Conservation (phyloP, 2,888 invertebrate species). For the Neoaliturus tenellus region DNA sequence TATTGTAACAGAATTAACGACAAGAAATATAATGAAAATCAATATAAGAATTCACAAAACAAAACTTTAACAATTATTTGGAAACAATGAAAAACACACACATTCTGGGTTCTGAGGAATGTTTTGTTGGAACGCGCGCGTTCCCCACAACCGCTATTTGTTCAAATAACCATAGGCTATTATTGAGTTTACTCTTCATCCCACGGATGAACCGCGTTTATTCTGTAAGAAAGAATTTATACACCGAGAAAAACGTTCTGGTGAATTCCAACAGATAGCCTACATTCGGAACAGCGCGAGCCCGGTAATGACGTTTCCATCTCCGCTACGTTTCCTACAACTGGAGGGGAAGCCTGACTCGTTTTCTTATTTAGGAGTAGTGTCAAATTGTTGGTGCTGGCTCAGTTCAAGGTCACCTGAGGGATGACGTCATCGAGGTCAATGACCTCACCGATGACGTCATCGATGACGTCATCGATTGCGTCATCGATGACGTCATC, state of each 20-base stretch:
- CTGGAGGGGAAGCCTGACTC: neutral
- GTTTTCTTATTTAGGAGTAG: too few species aligned
- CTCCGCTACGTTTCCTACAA: neutral
- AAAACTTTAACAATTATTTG: too few species aligned
- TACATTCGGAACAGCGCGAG: neutral
- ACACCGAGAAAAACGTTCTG: neutral
- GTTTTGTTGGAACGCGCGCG: neutral
- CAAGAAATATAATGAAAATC: too few species aligned
- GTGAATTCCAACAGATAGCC: neutral
- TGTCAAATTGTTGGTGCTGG: too few species aligned
- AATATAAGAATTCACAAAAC: too few species aligned
- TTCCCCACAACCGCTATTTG: neutral
- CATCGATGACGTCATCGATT: too few species aligned
- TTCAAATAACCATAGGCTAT: neutral
- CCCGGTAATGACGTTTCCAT: conserved; percentile 7
- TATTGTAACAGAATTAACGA: too few species aligned
- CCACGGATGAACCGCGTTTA: neutral
- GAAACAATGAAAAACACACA: too few species aligned
- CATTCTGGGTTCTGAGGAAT: neutral
- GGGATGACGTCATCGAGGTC: too few species aligned
- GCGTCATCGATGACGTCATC: too few species aligned
- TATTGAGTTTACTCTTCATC: neutral
- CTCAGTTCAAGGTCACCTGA: too few species aligned
- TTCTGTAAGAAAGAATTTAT: neutral
- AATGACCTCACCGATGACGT: too few species aligned